Conservation (phyloP, 2,888 invertebrate genomes). For the Halocaridina rubra region DNA sequence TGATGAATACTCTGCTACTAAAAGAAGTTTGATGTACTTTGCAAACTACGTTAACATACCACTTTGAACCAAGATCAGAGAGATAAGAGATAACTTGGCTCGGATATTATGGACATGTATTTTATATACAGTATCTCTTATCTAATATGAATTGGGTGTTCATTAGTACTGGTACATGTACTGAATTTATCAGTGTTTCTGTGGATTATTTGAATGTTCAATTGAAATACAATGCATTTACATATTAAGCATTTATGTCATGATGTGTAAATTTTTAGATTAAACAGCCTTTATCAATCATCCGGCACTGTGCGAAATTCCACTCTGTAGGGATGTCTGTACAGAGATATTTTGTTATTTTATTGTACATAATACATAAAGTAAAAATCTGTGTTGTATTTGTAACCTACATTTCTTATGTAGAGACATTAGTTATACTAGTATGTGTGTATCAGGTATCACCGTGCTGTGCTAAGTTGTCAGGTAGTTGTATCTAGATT, state of each 20-base stretch:
- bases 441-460: too few relatives aligned
- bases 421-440: too few relatives aligned
- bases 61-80: too few relatives aligned
- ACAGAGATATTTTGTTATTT: constrained; percentile 62
- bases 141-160: too few relatives aligned
- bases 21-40: too few relatives aligned
- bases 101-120: too few relatives aligned
- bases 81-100: too few relatives aligned
- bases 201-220: not conserved
- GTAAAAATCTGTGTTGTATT: constrained; percentile 26
- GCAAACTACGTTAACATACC: too few relatives aligned
- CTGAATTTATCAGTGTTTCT: not conserved
- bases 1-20: too few relatives aligned
- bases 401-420: too few relatives aligned
- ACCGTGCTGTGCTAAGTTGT: not conserved
- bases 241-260: constrained; percentile 35
- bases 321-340: constrained; percentile 55
- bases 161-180: too few relatives aligned
- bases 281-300: constrained; percentile 27
- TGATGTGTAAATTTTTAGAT: constrained; percentile 37
- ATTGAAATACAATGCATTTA: constrained; percentile 37
- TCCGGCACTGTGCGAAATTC: constrained; percentile 51
- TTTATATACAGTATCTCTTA: too few relatives aligned
- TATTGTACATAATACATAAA: constrained; percentile 60
- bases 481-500: not conserved